These are phyloP conservation scores for Artemia sinica DNA, from an alignment of 2,888 invertebrate species.

Conservation along the genomic window DNA sequence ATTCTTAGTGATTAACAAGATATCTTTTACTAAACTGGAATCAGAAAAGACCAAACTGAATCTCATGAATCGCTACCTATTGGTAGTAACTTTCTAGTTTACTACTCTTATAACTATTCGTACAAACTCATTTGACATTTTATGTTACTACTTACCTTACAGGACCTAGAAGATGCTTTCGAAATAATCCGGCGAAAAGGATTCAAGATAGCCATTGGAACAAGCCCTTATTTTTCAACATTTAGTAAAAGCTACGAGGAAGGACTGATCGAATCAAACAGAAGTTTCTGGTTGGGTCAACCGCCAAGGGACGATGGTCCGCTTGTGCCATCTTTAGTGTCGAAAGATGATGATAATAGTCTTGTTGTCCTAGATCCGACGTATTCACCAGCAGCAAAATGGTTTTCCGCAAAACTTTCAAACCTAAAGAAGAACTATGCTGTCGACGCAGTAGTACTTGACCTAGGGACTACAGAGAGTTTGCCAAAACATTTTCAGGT, in stretches of 20 bases:
- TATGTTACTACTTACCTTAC: not conserved
- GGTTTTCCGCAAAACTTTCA: slow-evolving; percentile 57
- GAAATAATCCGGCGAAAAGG: slow-evolving; percentile 63
- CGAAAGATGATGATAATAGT: slow-evolving; percentile 56
- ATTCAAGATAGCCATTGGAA: slow-evolving; percentile 68
- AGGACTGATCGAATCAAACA: slow-evolving; percentile 59
- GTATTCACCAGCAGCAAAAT: slow-evolving; percentile 57
- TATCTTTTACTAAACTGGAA: too few species aligned
- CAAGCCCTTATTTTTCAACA: slow-evolving; percentile 68
- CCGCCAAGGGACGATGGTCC: slow-evolving; percentile 13
- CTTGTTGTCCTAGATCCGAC: slow-evolving; percentile 74
- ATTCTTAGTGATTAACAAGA: too few species aligned
- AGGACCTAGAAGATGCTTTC: slow-evolving; percentile 47
- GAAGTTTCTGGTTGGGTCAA: slow-evolving; percentile 33
- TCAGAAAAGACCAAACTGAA: too few species aligned
- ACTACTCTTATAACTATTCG: too few species aligned
- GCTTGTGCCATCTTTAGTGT: slow-evolving; percentile 49
- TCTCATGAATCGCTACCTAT: too few species aligned
- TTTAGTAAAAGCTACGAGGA: slow-evolving; percentile 65
- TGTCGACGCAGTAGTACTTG: slow-evolving; percentile 68
- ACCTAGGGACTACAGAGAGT: slow-evolving; percentile 61
- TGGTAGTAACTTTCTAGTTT: too few species aligned
- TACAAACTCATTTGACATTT: too few species aligned
- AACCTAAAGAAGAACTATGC: slow-evolving; percentile 50
- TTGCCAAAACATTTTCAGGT: slow-evolving; percentile 61